phyloP scores from a whole-genome alignment of 2,113 vertebrate species.

The Melanerpes aurifrons region DNA sequence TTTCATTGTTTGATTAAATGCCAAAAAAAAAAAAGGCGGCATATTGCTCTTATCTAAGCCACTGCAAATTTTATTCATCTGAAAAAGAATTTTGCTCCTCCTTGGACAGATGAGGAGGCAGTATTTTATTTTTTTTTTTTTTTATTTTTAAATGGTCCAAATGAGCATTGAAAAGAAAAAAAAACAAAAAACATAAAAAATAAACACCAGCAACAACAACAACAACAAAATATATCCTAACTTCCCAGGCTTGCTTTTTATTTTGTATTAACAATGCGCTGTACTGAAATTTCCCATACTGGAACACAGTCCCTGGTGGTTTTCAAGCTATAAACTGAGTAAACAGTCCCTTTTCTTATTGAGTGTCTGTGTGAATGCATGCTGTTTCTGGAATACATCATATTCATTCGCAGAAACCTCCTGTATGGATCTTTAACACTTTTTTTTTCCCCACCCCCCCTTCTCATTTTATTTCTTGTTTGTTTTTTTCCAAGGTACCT shows the following conservation, averaged over 20 bases:
- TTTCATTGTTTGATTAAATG: constrained; percentile 96
- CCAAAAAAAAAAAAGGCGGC: constrained; percentile 82
- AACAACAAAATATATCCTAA: constrained; percentile 55
- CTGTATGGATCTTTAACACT: constrained; percentile 65
- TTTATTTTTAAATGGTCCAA: constrained; percentile 67
- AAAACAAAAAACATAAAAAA: neutral
- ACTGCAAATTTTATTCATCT: constrained; percentile 87
- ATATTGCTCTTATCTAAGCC: constrained; percentile 90
- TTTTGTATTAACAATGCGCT: constrained; percentile 74
- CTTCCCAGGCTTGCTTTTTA: constrained; percentile 75
- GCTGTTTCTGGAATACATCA: constrained; percentile 73
- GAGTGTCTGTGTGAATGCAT: constrained; percentile 69
- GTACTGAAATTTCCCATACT: constrained; percentile 75
- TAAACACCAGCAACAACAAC: neutral
- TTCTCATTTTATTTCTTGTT: neutral
- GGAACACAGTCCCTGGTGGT: constrained; percentile 71
- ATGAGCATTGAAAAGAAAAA: constrained; percentile 58
- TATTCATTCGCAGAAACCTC: constrained; percentile 72
- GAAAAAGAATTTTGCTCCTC: constrained; percentile 79
- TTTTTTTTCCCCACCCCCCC: accelerated
- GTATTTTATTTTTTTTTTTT: neutral
- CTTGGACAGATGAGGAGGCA: constrained; percentile 72
- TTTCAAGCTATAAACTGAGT: constrained; percentile 75
- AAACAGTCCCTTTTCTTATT: constrained; percentile 73
- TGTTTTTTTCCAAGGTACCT: neutral